Evolutionary conservation across 2,113 vertebrate genomes (phyloP), one percentile per base, ranked within the genome.

Genomic region (Meriones unguiculatus): DNA sequence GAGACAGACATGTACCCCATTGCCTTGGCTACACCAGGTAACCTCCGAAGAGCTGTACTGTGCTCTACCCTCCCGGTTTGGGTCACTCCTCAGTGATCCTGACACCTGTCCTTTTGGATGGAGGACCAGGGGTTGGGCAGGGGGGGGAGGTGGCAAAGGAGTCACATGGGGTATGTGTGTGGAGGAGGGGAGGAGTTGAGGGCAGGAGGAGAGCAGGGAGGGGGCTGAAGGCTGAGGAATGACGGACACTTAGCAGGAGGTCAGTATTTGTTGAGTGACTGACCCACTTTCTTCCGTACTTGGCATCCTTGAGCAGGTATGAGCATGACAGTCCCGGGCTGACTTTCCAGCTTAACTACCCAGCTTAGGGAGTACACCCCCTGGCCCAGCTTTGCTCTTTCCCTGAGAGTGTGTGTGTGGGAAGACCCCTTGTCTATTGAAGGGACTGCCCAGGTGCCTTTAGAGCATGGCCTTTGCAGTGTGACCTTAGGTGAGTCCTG

Each of bases 1-100:
- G 1, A 77, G 89, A 95, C 87, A 93, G 92, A 35, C 17, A 0
- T 18, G 73, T 38, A 57, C 93, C 77, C 0, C n/a, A 3, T 82
- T 62, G 82, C 80, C 59, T 38, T 2, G 78, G 77, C 62, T 54
- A 69, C 84, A 80, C 41, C 95, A 98, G 97, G 97, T 97, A 96
- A 96, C 73, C 65, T 7, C 4, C 17, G 84, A 46, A 87, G 52
- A 25, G 38, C 5, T 87, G 38, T 20, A 13, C 64, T 12, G 20
- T 0, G 4, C 15, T 35, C 38, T 17, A 18, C 38, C 11, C 12
- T 30, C 82, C 84, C 30, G 87, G 87, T 28, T 13, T 84, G 13
- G 13, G 4, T 15, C 70, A 81, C 25, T 35, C 75, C 64, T 62
- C 67, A 57, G 78, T 1, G 1, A 46, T 84, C 70, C 38, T 14